Evolutionary conservation across 2,888 invertebrate species (phyloP), one percentile per base, ranked within the genome.

Genomic region (Bellardia bayeri): DNA sequence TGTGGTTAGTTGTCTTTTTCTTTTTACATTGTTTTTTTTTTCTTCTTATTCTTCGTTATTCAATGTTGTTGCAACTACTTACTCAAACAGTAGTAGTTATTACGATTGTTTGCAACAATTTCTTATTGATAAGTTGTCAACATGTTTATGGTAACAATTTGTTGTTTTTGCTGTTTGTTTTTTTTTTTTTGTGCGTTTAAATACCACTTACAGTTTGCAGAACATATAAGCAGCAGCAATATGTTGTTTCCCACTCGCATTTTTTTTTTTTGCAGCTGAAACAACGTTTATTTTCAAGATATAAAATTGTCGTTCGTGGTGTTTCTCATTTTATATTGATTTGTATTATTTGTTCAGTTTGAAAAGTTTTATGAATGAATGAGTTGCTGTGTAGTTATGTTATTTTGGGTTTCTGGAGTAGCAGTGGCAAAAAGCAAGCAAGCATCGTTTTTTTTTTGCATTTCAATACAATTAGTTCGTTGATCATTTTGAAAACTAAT

Each of bases 61-160:
- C 16, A 14, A 66, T 58, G 11, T 83, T 45, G 68, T 49, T 56
- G 72, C 84, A 81, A 72, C 69, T 85, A 63, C 68, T 75, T 85
- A 63, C 68, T 75, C 75, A 58, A 81, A 87, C 84, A 81, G 81
- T 87, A 85, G 87, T 87, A 79, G 83, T 74, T 79, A 75, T 85
- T 82, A 66, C 79, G 79, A 85, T 87, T 82, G 85, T 75, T 81
- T 87, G 87, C 82, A 85, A 85, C 82, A 85, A 79, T 87, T 87
- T 87, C 79, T 66, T 75, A 79, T 85, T 87, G 87, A 87, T 87
- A 87, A 82, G 82, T 75, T 87, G 87, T 87, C 87, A 87, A 85
- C 87, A 85, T 85, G 63, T 85, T 85, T 87, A 85, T 85, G 79
- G 85, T 64, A 82, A 75, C 82, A 87, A 87, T 87, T 87, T 85